A percentile compares a stretch with the other conserved stretches of the same genome.
phyloP scores from a whole-genome alignment of 2,888 invertebrate genomes.

The Caenorhabditis sp. region DNA sequence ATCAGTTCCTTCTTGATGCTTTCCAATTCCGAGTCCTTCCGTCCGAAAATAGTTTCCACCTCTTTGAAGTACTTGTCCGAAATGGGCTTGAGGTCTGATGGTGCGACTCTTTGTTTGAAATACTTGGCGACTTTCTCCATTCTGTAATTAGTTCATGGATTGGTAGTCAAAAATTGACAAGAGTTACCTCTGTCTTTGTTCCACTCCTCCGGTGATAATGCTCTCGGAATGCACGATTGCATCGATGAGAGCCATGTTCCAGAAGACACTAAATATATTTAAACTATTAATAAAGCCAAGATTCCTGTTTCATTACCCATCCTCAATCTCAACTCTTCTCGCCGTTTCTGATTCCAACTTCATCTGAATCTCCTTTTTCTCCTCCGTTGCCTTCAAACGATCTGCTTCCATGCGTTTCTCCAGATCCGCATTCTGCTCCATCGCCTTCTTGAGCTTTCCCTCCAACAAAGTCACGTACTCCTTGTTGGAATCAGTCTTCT shows the following conservation, averaged over 20 bases:
- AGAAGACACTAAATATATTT: neutral
- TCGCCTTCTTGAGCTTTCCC: neutral
- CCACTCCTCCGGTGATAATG: neutral
- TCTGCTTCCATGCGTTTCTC: neutral
- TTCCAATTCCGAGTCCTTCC: neutral
- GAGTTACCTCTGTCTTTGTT: neutral
- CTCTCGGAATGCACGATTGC: too few relatives aligned
- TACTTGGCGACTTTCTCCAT: too few relatives aligned
- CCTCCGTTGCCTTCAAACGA: neutral
- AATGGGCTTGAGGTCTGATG: too few relatives aligned
- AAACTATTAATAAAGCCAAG: neutral
- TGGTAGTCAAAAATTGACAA: neutral
- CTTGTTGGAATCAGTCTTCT: neutral
- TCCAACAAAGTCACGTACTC: slow-evolving; percentile 1
- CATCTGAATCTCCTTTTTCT: neutral
- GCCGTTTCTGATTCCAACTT: neutral
- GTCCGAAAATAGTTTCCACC: too few relatives aligned
- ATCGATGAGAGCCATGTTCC: neutral
- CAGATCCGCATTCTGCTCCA: slow-evolving; percentile 1
- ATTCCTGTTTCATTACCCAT: neutral
- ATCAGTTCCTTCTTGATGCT: neutral
- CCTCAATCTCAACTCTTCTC: neutral
- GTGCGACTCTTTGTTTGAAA: too few relatives aligned
- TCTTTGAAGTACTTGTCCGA: neutral
- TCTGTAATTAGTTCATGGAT: neutral